These are phyloP conservation scores for Loris lydekkerianus DNA, from an alignment of 2,797 vertebrate species.

Conservation along the genomic window DNA sequence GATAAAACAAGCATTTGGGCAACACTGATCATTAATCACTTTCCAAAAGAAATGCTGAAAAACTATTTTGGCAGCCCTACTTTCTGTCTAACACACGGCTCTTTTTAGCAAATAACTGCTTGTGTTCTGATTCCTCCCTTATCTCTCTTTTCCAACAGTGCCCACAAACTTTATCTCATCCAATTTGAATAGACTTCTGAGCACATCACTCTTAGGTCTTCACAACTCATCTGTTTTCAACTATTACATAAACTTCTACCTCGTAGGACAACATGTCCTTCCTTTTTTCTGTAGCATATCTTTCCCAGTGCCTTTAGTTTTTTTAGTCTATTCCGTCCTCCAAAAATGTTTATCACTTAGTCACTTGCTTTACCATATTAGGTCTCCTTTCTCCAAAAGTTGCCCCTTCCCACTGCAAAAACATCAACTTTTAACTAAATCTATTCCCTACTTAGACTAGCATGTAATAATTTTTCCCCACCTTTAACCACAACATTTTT, in stretches of 20 bases:
- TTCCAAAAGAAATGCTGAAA: slow-evolving; percentile 51
- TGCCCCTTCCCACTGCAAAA: background rate
- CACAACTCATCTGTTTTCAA: background rate
- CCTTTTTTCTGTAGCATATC: background rate
- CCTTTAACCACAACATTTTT: background rate
- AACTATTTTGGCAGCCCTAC: background rate
- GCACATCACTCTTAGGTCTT: background rate
- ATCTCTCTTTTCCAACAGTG: slow-evolving; percentile 51
- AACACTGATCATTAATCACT: slow-evolving; percentile 50
- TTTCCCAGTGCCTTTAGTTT: slow-evolving; percentile 15
- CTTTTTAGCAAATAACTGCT: background rate
- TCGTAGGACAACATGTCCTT: background rate
- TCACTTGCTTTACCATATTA: background rate
- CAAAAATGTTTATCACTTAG: background rate
- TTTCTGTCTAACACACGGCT: background rate
- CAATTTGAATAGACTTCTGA: slow-evolving; percentile 40
- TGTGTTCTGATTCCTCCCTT: slow-evolving; percentile 33
- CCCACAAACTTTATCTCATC: slow-evolving; percentile 50
- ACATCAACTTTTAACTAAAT: background rate
- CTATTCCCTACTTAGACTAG: background rate
- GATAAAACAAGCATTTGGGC: slow-evolving; percentile 39
- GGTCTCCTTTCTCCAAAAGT: background rate
- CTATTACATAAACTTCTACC: background rate
- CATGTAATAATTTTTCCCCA: background rate
- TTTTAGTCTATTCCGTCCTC: slow-evolving; percentile 3